Conservation (phyloP, 2,797 vertebrate genomes). For the Acipenser ruthenus region DNA sequence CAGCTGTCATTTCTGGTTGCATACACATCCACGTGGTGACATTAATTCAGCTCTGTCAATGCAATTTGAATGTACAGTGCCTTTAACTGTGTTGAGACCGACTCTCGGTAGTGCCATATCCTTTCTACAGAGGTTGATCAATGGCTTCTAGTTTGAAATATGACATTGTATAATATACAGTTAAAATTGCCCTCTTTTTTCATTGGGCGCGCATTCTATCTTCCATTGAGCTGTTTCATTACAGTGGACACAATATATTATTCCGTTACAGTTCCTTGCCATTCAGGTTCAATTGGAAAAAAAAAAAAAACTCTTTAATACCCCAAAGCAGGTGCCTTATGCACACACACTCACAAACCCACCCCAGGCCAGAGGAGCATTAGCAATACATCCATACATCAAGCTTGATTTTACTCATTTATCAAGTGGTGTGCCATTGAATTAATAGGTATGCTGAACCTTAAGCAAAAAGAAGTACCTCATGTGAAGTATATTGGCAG, state of each 20-base stretch:
- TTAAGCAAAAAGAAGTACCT: not conserved
- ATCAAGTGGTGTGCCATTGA: not conserved
- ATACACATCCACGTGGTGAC: not conserved
- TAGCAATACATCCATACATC: not conserved
- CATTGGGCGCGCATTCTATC: not conserved
- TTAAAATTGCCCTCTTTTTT: constrained; percentile 62
- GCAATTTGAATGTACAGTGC: not conserved
- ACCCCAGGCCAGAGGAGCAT: not conserved
- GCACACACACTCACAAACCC: not conserved
- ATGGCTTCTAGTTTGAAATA: constrained; percentile 60
- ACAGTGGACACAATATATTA: not conserved
- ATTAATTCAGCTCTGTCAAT: not conserved
- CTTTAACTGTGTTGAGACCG: not conserved
- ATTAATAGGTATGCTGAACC: not conserved
- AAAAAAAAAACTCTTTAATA: not conserved
- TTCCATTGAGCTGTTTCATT: not conserved
- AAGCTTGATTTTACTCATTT: not conserved
- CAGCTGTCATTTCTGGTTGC: not conserved
- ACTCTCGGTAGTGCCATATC: constrained; percentile 4
- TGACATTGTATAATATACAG: constrained; percentile 59
- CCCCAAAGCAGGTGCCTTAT: constrained; percentile 1
- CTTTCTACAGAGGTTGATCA: constrained; percentile 45
- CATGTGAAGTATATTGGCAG: not conserved
- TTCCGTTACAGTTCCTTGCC: not conserved
- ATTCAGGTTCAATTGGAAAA: not conserved